A percentile compares a stretch with the other conserved stretches of the same genome.
Evolutionary conservation across 2,113 vertebrate species (phyloP).

Genomic region (Oryzias celebensis): DNA sequence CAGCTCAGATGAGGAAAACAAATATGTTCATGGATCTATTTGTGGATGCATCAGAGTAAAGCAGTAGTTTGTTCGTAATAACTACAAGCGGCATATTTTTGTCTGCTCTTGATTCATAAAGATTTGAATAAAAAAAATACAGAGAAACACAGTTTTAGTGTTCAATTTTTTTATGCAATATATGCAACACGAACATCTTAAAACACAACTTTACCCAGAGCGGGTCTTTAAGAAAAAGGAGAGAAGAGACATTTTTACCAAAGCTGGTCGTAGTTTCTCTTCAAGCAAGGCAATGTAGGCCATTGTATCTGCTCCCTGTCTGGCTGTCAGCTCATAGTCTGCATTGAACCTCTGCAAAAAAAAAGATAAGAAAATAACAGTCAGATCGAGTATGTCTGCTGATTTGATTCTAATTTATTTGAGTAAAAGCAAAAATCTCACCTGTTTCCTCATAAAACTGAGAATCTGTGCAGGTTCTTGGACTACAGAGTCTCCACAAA

Average conservation of each 20-base stretch:
- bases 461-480: conserved; percentile 90
- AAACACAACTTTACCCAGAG: accelerated
- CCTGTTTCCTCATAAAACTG: conserved; percentile 91
- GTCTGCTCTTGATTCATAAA: no score
- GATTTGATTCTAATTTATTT: no score
- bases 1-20: no score
- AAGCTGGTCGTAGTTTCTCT: conserved; percentile 89
- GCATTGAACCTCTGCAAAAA: conserved; percentile 88
- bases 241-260: conserved; percentile 71
- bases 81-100: no score
- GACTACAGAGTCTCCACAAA: conserved; percentile 79
- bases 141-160: no score
- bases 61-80: no score
- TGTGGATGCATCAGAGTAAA: no score
- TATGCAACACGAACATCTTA: no score
- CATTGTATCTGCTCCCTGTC: conserved; percentile 94
- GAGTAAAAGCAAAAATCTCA: conserved; percentile 35
- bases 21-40: no score
- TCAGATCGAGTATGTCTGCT: background rate
- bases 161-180: no score
- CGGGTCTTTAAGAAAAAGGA: background rate
- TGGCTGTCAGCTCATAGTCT: conserved; percentile 91
- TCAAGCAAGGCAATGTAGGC: conserved; percentile 95
- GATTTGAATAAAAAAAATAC: no score
- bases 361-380: background rate